Evolutionary conservation across 2,113 vertebrate genomes (phyloP).

Genomic region (Notarius lentiginosus): DNA sequence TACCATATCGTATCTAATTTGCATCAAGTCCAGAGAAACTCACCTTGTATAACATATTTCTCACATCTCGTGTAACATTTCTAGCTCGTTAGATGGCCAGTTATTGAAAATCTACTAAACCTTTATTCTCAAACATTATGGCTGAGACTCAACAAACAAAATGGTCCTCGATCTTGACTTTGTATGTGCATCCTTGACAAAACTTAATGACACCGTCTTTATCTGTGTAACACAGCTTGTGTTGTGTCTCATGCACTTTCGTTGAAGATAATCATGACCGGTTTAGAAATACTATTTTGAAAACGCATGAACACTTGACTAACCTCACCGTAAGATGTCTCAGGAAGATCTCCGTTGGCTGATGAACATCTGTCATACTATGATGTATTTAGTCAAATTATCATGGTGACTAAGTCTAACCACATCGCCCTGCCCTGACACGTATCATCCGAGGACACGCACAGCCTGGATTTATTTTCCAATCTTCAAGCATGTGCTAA

Average conservation of each 20-base stretch:
- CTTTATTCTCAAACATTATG: not conserved
- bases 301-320: not conserved
- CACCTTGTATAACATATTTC: not conserved
- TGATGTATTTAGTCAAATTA: conserved; percentile 9
- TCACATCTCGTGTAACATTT: not conserved
- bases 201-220: not conserved
- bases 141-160: not conserved
- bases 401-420: not conserved
- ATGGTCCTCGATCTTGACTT: not conserved
- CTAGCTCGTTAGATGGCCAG: not conserved
- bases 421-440: not conserved
- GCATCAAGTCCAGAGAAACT: not conserved
- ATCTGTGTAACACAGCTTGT: not conserved
- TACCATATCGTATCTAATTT: not conserved
- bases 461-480: conserved; percentile 23
- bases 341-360: not conserved
- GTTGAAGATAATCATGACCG: too few species aligned
- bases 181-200: not conserved
- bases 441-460: not conserved
- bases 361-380: not conserved
- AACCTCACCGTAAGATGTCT: too few species aligned
- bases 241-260: not conserved
- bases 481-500: conserved; percentile 10
- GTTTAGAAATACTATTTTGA: not conserved
- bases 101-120: not conserved